Evolutionary conservation across 2,888 invertebrate species (phyloP), one percentile per base, ranked within the genome.

Genomic region (Ophion ventricosus): DNA sequence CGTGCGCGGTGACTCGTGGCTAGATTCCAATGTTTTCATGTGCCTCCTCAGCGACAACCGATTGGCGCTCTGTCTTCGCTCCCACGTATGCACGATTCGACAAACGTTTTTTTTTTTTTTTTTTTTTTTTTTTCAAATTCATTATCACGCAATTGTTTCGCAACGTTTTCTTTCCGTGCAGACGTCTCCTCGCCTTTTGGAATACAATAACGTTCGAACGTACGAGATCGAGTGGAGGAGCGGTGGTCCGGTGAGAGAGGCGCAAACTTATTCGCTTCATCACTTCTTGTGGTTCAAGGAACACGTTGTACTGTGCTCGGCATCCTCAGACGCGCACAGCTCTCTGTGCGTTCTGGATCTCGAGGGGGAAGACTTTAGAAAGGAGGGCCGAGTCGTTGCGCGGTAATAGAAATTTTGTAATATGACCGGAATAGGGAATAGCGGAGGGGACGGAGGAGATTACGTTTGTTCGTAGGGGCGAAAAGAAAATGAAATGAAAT

Each of bases 271-370:
- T 93, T 91, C 91, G 76, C 89, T 91, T 73, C 94, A 94, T 89
- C 95, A 95, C 89, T 95, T 95, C 94, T 89, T 94, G 80, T 96
- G 96, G 95, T 88, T 95, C 5, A 93, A 94, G 82, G 86, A 92
- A 80, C 89, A 94, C 82, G 92, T 91, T 26, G 87, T 95, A 49
- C 87, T 95, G 29, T 94, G 94, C 88, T 92, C 92, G 23, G 61
- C 87, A 57, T 87, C 90, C 2, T 64, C 78, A 35, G 86, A 85
- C 3, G 61, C 77, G 26, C 79, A 87, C 26, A 90, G 88, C 73
- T 86, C 83, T 49, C 82, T 93, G 2, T 91, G 91, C 56, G 79
- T 91, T 35, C 80, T 93, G 29, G 83, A 83, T 64, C 67, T 92
- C 23, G 74, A 88, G 26, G 82, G 87, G 7, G 78, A 89, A 10